Conservation (phyloP, 2,797 vertebrate species). For the Austrolebias charrua region DNA sequence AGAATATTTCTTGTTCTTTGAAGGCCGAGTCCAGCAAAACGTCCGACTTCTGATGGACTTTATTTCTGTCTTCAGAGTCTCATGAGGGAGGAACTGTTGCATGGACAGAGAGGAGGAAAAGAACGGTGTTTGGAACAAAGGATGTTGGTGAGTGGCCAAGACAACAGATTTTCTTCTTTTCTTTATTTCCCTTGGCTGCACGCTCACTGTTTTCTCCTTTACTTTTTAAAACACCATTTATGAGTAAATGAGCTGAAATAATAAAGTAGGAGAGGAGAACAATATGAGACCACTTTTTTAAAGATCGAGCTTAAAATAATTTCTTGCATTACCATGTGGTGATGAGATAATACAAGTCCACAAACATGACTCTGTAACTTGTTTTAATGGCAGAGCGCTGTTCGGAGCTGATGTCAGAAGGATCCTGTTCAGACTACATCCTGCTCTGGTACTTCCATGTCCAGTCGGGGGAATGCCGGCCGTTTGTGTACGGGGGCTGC, state of each 20-base stretch:
- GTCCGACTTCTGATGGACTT: constrained; percentile 22
- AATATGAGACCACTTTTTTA: no score
- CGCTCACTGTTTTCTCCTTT: background rate
- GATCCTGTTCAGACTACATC: constrained; percentile 78
- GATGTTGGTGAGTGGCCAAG: constrained; percentile 56
- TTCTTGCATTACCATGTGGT: no score
- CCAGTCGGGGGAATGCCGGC: constrained; percentile 75
- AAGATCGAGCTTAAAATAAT: no score
- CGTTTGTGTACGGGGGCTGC: constrained; percentile 88
- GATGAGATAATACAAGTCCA: no score
- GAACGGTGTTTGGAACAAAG: constrained; percentile 45
- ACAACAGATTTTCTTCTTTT: constrained; percentile 20
- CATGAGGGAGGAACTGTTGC: constrained; percentile 21
- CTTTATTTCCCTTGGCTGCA: constrained; percentile 20
- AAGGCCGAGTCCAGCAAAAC: constrained; percentile 22
- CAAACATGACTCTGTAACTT: no score
- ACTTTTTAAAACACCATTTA: constrained; percentile 7
- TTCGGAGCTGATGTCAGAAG: constrained; percentile 84
- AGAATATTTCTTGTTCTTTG: constrained; percentile 13
- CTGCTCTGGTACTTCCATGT: constrained; percentile 88
- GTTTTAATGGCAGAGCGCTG: constrained; percentile 69
- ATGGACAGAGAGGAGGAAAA: constrained; percentile 57
- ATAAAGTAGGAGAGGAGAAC: background rate
- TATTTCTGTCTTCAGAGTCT: constrained; percentile 52
- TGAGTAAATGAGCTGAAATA: constrained; percentile 22